These are phyloP conservation scores for Adoxophyes honmai DNA, from an alignment of 1,140 invertebrate species.

Conservation along the genomic window DNA sequence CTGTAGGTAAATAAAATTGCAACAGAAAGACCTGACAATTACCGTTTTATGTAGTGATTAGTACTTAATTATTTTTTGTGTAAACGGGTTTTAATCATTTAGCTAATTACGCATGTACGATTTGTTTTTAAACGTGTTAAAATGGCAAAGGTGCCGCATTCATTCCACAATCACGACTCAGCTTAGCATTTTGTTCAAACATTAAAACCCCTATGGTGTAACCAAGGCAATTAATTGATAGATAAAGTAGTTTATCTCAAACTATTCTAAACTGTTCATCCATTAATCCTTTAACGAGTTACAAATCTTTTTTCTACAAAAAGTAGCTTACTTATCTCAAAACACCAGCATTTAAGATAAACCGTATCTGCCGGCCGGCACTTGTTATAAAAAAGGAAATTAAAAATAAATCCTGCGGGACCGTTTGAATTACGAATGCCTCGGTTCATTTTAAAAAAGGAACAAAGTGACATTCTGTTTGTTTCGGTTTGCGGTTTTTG, in stretches of 20 bases:
- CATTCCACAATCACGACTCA: too few relatives aligned
- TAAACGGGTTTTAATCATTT: too few relatives aligned
- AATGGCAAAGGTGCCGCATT: too few relatives aligned
- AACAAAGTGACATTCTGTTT: conserved; percentile 10
- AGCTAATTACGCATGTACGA: too few relatives aligned
- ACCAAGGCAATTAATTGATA: conserved; percentile 1
- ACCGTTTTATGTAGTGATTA: too few relatives aligned
- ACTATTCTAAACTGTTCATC: conserved; percentile 3
- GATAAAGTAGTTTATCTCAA: too few relatives aligned
- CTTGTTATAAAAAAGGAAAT: conserved; percentile 9
- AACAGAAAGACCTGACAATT: too few relatives aligned
- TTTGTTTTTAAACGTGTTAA: too few relatives aligned
- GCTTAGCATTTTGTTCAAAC: too few relatives aligned
- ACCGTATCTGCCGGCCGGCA: neutral
- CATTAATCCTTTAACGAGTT: conserved; percentile 11
- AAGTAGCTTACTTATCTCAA: conserved; percentile 8
- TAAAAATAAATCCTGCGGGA: conserved; percentile 6
- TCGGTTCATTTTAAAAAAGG: conserved; percentile 5
- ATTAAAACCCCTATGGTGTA: neutral
- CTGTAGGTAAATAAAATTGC: too few relatives aligned
- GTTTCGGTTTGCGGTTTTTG: conserved; percentile 6
- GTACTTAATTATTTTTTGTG: too few relatives aligned
- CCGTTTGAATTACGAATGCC: conserved; percentile 8
- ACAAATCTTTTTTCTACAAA: conserved; percentile 7
- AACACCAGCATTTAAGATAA: conserved; percentile 14